Percentiles rank a stretch among this genome's conserved stretches.
Conservation (phyloP, 2,797 vertebrate genomes). For the Betta splendens region DNA sequence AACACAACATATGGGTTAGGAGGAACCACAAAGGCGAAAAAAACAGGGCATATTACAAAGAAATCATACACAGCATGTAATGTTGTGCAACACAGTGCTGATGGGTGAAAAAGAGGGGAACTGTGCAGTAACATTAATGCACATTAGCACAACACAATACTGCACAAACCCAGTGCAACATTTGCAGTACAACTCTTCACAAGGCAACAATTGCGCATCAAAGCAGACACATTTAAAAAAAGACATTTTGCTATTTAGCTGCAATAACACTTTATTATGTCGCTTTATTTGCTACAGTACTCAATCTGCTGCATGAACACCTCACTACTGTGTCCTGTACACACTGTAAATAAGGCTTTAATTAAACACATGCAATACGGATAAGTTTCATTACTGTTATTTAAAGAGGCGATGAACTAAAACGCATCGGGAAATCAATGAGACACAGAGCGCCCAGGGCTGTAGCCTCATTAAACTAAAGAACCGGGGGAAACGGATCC, state of each 20-base stretch:
- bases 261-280: neutral
- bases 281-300: neutral
- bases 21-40: no score
- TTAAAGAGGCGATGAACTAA: slow-evolving; percentile 13
- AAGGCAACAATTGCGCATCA: neutral
- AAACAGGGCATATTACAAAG: no score
- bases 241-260: neutral
- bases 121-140: neutral
- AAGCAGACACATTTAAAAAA: neutral
- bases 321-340: neutral
- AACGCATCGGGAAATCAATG: slow-evolving; percentile 16
- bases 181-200: neutral
- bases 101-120: neutral
- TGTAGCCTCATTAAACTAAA: neutral
- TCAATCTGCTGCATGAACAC: neutral
- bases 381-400: neutral
- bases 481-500: slow-evolving; percentile 13
- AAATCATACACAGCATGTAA: neutral
- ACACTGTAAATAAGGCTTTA: neutral
- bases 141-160: neutral
- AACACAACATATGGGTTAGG: neutral
- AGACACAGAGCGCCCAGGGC: neutral
- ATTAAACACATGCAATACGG: neutral
- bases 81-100: slow-evolving; percentile 5
- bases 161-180: neutral